Conservation (phyloP, 2,113 vertebrate genomes). For the Perca flavescens region DNA sequence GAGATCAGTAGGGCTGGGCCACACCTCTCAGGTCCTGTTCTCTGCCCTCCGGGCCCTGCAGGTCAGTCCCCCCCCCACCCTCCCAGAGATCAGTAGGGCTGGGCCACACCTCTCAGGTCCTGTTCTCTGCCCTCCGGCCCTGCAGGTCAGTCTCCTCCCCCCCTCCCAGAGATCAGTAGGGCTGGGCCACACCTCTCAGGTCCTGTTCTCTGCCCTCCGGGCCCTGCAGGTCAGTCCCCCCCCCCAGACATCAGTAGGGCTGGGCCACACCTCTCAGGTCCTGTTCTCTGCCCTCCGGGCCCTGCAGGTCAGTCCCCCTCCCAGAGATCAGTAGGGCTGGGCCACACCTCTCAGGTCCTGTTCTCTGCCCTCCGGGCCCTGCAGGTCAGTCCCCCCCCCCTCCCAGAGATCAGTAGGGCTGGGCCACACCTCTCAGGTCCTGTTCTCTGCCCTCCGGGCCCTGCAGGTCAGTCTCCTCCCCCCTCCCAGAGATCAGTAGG, state of each 20-base stretch:
- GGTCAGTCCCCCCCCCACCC: conserved; percentile 46
- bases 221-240: conserved; percentile 75
- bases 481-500: too few relatives aligned
- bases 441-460: conserved; percentile 83
- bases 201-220: conserved; percentile 84
- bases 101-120: conserved; percentile 82
- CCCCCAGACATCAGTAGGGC: too few relatives aligned
- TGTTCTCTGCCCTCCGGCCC: conserved; percentile 83
- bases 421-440: conserved; percentile 82
- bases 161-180: too few relatives aligned
- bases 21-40: conserved; percentile 85
- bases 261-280: conserved; percentile 82
- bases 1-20: too few relatives aligned
- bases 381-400: conserved; percentile 68
- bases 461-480: conserved; percentile 74
- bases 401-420: too few relatives aligned
- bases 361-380: conserved; percentile 83
- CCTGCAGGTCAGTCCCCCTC: conserved; percentile 73
- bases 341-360: conserved; percentile 84
- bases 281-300: conserved; percentile 84
- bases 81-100: too few relatives aligned
- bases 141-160: conserved; percentile 74
- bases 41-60: conserved; percentile 82
- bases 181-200: too few relatives aligned
- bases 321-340: too few relatives aligned